Conservation (phyloP, 2,797 vertebrate species). For the Craterocephalus amniculus region DNA sequence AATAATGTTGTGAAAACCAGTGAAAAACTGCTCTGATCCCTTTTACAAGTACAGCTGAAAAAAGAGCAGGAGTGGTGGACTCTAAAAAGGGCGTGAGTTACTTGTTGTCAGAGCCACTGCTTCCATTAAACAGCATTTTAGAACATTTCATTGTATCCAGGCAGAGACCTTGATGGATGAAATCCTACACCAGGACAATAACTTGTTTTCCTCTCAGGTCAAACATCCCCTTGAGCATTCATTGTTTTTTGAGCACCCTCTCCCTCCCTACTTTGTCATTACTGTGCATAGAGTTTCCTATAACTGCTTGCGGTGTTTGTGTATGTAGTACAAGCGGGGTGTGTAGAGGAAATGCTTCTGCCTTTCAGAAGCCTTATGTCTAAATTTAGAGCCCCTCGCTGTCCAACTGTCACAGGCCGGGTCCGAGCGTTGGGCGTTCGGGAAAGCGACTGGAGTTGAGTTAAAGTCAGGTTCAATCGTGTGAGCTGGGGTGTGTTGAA, state of each 20-base stretch:
- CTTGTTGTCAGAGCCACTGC: neutral
- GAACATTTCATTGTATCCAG: slow-evolving; percentile 32
- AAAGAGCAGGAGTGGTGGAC: neutral
- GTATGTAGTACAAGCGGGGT: slow-evolving; percentile 33
- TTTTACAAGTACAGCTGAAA: neutral
- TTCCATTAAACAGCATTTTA: slow-evolving; percentile 11
- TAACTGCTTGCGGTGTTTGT: slow-evolving; percentile 30
- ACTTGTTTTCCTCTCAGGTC: slow-evolving; percentile 61
- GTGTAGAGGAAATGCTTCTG: slow-evolving; percentile 76
- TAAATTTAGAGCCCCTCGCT: slow-evolving; percentile 78
- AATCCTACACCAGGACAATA: slow-evolving; percentile 56
- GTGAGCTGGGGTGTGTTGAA: slow-evolving; percentile 24
- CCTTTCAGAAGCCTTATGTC: slow-evolving; percentile 53
- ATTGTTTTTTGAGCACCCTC: slow-evolving; percentile 72
- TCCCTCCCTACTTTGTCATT: slow-evolving; percentile 46
- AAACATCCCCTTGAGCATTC: slow-evolving; percentile 57
- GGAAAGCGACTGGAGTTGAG: slow-evolving; percentile 69
- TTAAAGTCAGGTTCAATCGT: slow-evolving; percentile 44
- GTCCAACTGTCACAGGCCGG: slow-evolving; percentile 58
- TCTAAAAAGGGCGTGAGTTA: neutral
- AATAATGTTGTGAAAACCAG: too few species aligned
- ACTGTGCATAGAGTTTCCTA: slow-evolving; percentile 37
- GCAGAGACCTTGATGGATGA: slow-evolving; percentile 39
- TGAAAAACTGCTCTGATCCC: neutral
- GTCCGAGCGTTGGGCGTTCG: slow-evolving; percentile 51